Evolutionary conservation across 2,113 vertebrate genomes (phyloP).

Genomic region (Acanthisitta chloris): DNA sequence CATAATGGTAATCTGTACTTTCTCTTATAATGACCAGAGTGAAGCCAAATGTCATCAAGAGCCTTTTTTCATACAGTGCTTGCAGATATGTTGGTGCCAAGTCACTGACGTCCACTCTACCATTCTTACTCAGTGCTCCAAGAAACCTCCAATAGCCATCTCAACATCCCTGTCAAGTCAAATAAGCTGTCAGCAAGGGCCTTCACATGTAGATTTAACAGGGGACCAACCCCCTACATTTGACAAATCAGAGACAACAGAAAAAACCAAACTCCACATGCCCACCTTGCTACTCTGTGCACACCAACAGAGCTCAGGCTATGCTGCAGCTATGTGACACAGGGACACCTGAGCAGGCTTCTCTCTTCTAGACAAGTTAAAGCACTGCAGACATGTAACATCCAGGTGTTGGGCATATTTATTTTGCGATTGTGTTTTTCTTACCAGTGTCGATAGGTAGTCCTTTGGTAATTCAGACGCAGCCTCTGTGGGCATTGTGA

Average conservation of each 20-base stretch:
- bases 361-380: background rate
- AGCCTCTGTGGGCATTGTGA: constrained; percentile 59
- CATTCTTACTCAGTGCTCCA: background rate
- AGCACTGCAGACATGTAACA: background rate
- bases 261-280: background rate
- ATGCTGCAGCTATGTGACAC: background rate
- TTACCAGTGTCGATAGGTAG: constrained; percentile 89
- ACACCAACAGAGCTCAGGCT: background rate
- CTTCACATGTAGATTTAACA: background rate
- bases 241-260: background rate
- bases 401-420: background rate
- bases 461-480: constrained; percentile 79
- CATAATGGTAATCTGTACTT: background rate
- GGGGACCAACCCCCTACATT: background rate
- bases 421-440: background rate
- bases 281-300: background rate
- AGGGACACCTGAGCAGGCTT: background rate
- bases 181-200: background rate
- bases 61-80: background rate
- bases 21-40: background rate
- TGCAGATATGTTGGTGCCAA: background rate
- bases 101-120: background rate
- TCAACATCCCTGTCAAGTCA: background rate
- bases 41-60: background rate
- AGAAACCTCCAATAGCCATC: background rate